Conservation (phyloP, 2,113 vertebrate species). For the Alosa alosa region DNA sequence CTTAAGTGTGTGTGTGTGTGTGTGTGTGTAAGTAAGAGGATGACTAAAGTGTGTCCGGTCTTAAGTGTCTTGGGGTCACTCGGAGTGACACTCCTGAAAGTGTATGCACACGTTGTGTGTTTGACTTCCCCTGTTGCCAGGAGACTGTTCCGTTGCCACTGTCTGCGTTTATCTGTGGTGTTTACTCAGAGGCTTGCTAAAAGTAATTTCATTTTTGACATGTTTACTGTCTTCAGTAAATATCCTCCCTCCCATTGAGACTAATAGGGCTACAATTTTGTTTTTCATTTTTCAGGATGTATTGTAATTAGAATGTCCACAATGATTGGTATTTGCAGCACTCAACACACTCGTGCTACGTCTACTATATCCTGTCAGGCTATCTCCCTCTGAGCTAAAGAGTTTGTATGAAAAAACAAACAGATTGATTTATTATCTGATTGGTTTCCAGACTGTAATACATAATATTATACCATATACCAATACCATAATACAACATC, state of each 20-base stretch:
- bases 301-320: not conserved
- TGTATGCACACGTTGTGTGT: not conserved
- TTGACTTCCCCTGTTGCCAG: constrained; percentile 34
- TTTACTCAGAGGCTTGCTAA: constrained; percentile 52
- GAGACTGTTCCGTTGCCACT: constrained; percentile 30
- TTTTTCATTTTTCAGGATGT: not conserved
- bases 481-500: too few relatives aligned
- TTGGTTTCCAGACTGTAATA: too few relatives aligned
- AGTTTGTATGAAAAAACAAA: too few relatives aligned
- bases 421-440: too few relatives aligned
- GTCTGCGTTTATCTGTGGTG: constrained; percentile 41
- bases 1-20: not conserved
- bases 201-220: constrained; percentile 38
- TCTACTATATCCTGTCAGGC: not conserved
- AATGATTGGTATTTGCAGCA: not conserved
- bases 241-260: not conserved
- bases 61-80: not conserved
- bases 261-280: not conserved
- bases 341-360: not conserved
- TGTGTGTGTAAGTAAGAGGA: not conserved
- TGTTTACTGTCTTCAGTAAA: constrained; percentile 32
- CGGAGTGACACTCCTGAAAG: constrained; percentile 18
- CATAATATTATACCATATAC: too few relatives aligned
- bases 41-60: not conserved
- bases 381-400: too few relatives aligned